A percentile compares a stretch with the other conserved stretches of the same genome.
These are phyloP conservation scores for Cebidichthys violaceus DNA, from an alignment of 2,113 vertebrate species.

Conservation along the genomic window DNA sequence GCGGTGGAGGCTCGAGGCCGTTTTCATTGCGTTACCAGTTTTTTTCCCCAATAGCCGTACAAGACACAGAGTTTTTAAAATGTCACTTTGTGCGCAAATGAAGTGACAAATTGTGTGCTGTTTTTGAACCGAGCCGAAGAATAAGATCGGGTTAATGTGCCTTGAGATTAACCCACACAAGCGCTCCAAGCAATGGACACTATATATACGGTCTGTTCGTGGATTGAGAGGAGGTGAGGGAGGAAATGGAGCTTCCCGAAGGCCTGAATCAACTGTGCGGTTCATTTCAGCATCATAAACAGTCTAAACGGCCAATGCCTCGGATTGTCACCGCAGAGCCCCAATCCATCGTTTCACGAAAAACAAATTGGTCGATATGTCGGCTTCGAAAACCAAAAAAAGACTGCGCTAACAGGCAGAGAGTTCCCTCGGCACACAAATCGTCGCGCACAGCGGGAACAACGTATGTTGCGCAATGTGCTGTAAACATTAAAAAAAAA, in stretches of 20 bases:
- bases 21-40: neutral
- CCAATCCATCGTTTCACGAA: neutral
- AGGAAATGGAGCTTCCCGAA: neutral
- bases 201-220: neutral
- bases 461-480: neutral
- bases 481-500: slow-evolving; percentile 44
- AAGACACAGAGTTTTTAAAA: slow-evolving; percentile 35
- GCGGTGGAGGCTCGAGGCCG: neutral
- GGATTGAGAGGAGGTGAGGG: neutral
- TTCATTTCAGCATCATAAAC: no score
- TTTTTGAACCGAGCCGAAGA: slow-evolving; percentile 1
- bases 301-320: neutral
- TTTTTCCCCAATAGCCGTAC: neutral
- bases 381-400: neutral
- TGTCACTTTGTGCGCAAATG: slow-evolving; percentile 23
- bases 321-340: slow-evolving; percentile 1
- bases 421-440: slow-evolving; percentile 21
- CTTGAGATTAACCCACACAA: slow-evolving; percentile 19
- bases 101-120: neutral
- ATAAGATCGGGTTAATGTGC: slow-evolving; percentile 36
- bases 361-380: neutral
- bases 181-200: slow-evolving; percentile 5
- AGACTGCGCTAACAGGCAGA: neutral
- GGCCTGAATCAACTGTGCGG: neutral
- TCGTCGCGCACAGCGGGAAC: slow-evolving; percentile 16